Conservation (phyloP, 2,113 vertebrate species). For the Plestiodon gilberti region DNA sequence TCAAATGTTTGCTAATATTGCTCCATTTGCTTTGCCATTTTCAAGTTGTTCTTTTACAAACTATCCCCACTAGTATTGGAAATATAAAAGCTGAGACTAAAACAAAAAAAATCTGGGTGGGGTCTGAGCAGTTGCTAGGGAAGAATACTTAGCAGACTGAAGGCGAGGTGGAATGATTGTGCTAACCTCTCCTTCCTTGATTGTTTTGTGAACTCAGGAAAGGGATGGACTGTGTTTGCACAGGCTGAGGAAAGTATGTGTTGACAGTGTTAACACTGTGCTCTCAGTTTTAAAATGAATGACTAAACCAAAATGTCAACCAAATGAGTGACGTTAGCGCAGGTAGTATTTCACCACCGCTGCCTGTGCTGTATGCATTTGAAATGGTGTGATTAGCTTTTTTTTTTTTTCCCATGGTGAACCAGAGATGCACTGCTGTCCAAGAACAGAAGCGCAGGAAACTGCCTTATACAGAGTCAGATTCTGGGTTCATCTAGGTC, state of each 20-base stretch:
- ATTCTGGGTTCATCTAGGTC: no score
- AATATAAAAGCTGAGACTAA: neutral
- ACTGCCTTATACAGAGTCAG: no score
- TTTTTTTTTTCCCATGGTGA: neutral
- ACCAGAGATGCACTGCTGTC: no score
- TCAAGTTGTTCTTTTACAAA: neutral
- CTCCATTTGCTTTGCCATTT: neutral
- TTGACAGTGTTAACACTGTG: neutral
- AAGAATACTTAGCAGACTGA: neutral
- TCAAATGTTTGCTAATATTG: neutral
- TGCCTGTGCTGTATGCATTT: neutral
- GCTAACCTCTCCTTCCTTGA: neutral
- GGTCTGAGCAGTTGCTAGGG: neutral
- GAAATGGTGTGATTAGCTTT: neutral
- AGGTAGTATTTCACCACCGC: neutral
- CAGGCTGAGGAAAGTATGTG: neutral
- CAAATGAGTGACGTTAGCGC: neutral
- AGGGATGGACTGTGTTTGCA: conserved; percentile 4
- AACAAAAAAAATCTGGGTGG: neutral
- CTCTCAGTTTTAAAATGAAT: neutral
- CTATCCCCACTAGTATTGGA: neutral
- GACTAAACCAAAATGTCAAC: neutral
- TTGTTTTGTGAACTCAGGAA: neutral
- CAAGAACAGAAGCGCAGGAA: no score
- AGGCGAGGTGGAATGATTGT: neutral